Evolutionary conservation across 1,140 invertebrate genomes (phyloP), one percentile per base, ranked within the genome.

Genomic region (Radopholus similis): DNA sequence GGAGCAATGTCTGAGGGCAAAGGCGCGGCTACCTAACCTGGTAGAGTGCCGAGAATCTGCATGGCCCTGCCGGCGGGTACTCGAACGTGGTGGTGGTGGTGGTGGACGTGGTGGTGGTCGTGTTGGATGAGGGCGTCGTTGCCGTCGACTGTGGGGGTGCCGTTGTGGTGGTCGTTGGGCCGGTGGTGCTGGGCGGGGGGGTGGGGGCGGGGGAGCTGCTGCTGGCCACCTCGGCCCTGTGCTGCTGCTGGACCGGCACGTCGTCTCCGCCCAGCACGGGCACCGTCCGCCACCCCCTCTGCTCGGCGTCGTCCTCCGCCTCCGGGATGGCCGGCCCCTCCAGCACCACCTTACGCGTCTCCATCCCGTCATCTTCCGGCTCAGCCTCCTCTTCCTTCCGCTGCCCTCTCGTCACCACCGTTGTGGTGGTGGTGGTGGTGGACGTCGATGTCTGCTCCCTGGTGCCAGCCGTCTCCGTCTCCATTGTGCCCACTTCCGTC

Each of bases 51-150:
- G 56, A 64, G 40, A 76, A 77, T 11, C 64, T 49, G 28, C 78
- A 80, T 34, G 55, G 70, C 30, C 79, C 79, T 1, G 77, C 77
- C n/a, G 77, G 64, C n/a, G 69, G 72, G 51, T 80, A 79, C 32
- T 44, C 35, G 44, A 62, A 62, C 44, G 49, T 35, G 1, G 64
- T 71, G 11, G 71, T 72, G 26, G 69, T 74, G 23, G 59, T 51
- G 4, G 54, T 18, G 21, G 66, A 18, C 34, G n/a, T 38, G 13
- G 42, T 62, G 18, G 68, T 71, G 34, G 47, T 40, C 13, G 59
- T 73, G 32, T 28, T 23, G 54, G 65, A 23, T 8, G 64, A 23
- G 18, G 32, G 6, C n/a, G 35, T 71, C 30, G 69, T 64, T 42
- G 74, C 23, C 13, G 64, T 47, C 4, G 72, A 44, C 18, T 62